phyloP scores from a whole-genome alignment of 2,888 invertebrate genomes.

The Ectemnius continuus region DNA sequence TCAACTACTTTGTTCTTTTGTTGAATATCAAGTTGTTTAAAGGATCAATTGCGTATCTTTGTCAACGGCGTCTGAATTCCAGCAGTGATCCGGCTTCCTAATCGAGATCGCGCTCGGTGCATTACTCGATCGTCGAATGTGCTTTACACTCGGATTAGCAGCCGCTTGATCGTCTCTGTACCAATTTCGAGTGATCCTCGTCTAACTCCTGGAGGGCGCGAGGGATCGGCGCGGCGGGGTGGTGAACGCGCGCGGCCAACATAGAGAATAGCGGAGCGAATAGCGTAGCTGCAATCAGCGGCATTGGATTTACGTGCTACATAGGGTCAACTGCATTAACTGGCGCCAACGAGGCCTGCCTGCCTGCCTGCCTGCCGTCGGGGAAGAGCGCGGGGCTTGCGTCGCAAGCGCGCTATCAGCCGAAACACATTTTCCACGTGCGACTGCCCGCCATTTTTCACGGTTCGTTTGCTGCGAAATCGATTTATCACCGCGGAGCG shows the following conservation, averaged over 20 bases:
- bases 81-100: not conserved
- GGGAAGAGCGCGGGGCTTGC: constrained; percentile 13
- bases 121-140: not conserved
- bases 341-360: constrained; percentile 41
- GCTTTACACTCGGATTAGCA: constrained; percentile 1
- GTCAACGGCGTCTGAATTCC: too few species aligned
- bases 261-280: not conserved
- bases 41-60: too few species aligned
- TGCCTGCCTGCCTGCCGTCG: constrained; percentile 12
- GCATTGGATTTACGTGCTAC: constrained; percentile 52
- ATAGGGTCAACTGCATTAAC: constrained; percentile 61
- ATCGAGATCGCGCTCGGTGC: not conserved
- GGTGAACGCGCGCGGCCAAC: not conserved
- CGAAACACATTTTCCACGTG: constrained; percentile 65
- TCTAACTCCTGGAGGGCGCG: constrained; percentile 1
- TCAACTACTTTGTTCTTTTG: too few species aligned
- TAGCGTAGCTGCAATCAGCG: constrained; percentile 47
- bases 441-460: constrained; percentile 65
- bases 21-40: too few species aligned
- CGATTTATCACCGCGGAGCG: constrained; percentile 60
- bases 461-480: constrained; percentile 62
- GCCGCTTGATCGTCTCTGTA: not conserved
- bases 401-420: constrained; percentile 57
- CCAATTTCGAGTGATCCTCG: constrained; percentile 11
- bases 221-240: not conserved